Evolutionary conservation across 1,140 invertebrate species (phyloP), one percentile per base, ranked within the genome.

Genomic region (Chironomus tepperi): DNA sequence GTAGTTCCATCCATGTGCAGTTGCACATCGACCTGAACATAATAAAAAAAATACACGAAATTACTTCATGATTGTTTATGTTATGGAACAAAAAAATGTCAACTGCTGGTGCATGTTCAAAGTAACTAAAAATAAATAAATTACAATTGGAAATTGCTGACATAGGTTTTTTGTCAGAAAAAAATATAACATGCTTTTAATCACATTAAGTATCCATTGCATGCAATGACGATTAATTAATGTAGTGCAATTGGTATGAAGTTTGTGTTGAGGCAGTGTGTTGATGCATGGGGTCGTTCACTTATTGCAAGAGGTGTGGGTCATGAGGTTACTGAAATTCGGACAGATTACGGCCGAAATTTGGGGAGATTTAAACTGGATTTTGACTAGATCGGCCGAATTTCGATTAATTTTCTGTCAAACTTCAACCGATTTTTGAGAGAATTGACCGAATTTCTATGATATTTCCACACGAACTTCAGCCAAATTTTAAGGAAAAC

Each of bases 101-200:
- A n/a, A 57, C n/a, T 57, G 47, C 47, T 12, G n/a, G 1, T 57
- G 47, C n/a, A 57, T 12, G 47, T 57, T 10, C 47, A 57, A 7
- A 57, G 47, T 12, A 57, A 57, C n/a, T 2, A 12, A n/a, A 57
- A 57, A 57, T 34, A 34, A 2, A 34, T 34, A 34, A 34, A 34
- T 57, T 57, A 70, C 65, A 70, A 70, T 70, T 70, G 65, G 16
- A 70, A 70, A 70, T 70, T 70, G 65, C 18, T 70, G 65, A 70
- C 65, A 70, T 70, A 34, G 24, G 2, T 34, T 34, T 34, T 34
- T 34, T 34, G 24, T 34, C 24, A 2, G 24, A 34, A 34, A 34
- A 34, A 34, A 34, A 34, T 34, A 34, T 34, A 34, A 34, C 24
- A 34, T 34, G 1, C 5, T 34, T 34, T 34, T 70, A 18, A 18